phyloP scores from a whole-genome alignment of 2,113 vertebrate species.

The Colistium nudipinnis region DNA sequence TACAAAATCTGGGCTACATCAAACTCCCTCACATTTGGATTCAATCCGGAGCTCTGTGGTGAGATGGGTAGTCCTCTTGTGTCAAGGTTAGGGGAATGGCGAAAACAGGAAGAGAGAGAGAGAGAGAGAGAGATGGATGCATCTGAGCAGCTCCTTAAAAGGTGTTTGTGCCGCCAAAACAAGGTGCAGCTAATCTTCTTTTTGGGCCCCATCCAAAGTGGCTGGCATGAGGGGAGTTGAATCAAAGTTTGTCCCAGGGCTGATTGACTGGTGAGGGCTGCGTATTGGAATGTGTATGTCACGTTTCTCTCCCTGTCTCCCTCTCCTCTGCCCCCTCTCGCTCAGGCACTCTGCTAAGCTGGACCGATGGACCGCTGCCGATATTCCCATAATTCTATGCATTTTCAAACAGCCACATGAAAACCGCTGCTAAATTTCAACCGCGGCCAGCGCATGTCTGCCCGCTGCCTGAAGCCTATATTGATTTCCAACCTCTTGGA shows the following conservation, averaged over 20 bases:
- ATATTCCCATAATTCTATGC: conserved; percentile 60
- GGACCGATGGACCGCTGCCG: conserved; percentile 30
- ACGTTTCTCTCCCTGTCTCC: conserved; percentile 27
- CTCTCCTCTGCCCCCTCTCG: conserved; percentile 17
- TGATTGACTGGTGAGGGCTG: conserved; percentile 48
- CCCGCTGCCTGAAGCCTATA: conserved; percentile 3
- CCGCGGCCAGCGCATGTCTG: background rate
- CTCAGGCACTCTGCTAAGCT: conserved; percentile 26
- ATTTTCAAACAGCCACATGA: conserved; percentile 59
- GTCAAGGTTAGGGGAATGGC: conserved; percentile 57
- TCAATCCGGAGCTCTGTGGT: conserved; percentile 47
- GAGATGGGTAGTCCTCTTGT: conserved; percentile 35
- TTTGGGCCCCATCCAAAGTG: conserved; percentile 48
- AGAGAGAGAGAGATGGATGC: conserved; percentile 17
- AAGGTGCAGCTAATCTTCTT: conserved; percentile 20
- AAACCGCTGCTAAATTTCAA: conserved; percentile 51
- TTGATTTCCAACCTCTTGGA: conserved; percentile 56
- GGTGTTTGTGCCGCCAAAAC: conserved; percentile 35
- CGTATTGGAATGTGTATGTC: conserved; percentile 54
- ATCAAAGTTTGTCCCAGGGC: conserved; percentile 51
- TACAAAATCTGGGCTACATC: conserved; percentile 34
- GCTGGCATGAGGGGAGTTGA: conserved; percentile 34
- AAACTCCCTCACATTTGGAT: conserved; percentile 40
- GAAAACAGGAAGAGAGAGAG: too few species aligned
- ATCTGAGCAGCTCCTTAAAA: conserved; percentile 44